Conservation (phyloP, 2,113 vertebrate species). For the Platichthys stellatus region DNA sequence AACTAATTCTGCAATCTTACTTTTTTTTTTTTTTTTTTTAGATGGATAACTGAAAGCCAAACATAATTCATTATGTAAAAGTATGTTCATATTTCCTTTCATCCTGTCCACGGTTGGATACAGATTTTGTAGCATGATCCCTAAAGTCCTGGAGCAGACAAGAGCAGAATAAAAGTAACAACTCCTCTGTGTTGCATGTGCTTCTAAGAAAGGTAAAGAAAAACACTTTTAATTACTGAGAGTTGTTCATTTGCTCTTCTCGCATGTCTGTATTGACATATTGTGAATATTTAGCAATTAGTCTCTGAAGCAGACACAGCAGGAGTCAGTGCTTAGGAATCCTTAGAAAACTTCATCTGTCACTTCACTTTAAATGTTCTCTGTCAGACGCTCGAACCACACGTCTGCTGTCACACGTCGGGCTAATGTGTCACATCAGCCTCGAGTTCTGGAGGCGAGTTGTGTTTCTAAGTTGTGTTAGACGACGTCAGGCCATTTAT, state of each 20-base stretch:
- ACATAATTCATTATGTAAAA: too few species aligned
- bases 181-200: too few species aligned
- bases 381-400: conserved; percentile 13
- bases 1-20: too few species aligned
- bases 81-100: background rate
- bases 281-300: conserved; percentile 14
- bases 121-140: conserved; percentile 7
- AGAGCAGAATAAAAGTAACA: background rate
- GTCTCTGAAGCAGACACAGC: conserved; percentile 13
- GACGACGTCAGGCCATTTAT: background rate
- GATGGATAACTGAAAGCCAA: too few species aligned
- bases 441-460: background rate
- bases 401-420: background rate
- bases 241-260: conserved; percentile 18
- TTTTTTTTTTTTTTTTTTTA: too few species aligned
- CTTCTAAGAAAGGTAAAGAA: too few species aligned
- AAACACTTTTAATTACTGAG: background rate
- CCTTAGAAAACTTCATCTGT: background rate
- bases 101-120: background rate
- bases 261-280: conserved; percentile 5
- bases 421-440: too few species aligned
- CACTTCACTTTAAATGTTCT: background rate
- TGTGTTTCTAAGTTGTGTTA: background rate
- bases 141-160: background rate
- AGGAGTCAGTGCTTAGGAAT: background rate